Evolutionary conservation across 2,888 invertebrate genomes (phyloP).

Genomic region (Synanthedon andrenaeformis): DNA sequence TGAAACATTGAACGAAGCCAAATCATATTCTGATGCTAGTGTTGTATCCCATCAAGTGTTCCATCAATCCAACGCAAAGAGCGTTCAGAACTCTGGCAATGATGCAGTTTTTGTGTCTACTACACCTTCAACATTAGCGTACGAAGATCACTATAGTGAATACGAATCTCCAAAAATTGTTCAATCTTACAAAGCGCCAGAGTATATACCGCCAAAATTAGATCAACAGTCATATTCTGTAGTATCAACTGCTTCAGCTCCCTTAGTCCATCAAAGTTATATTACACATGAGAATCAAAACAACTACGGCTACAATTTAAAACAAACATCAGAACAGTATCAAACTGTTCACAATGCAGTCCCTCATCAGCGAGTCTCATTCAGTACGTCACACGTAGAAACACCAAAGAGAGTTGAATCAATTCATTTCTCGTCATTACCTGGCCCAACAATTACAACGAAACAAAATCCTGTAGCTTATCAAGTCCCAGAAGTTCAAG

Average conservation of each 20-base stretch:
- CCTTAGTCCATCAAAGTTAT: constrained; percentile 35
- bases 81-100: constrained; percentile 20
- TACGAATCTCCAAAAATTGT: constrained; percentile 33
- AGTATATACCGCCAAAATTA: constrained; percentile 4
- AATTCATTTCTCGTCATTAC: constrained; percentile 35
- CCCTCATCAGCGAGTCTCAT: constrained; percentile 23
- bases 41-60: constrained; percentile 54
- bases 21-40: constrained; percentile 48
- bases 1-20: constrained; percentile 27
- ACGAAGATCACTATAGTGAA: constrained; percentile 50
- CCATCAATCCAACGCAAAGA: constrained; percentile 31
- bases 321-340: constrained; percentile 24
- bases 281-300: constrained; percentile 27
- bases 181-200: constrained; percentile 4
- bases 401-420: constrained; percentile 40
- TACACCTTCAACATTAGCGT: constrained; percentile 44
- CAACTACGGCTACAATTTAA: constrained; percentile 27
- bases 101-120: constrained; percentile 41
- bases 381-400: constrained; percentile 32
- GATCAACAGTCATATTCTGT: constrained; percentile 24
- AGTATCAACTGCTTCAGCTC: constrained; percentile 13
- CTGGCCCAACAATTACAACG: constrained; percentile 28
- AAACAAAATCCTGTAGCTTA: constrained; percentile 35
- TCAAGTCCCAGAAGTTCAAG: constrained; percentile 51
- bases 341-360: constrained; percentile 8